These are phyloP conservation scores for Glandiceps talaboti DNA, from an alignment of 53 echinoderm and acorn worm genomes.

Conservation along the genomic window DNA sequence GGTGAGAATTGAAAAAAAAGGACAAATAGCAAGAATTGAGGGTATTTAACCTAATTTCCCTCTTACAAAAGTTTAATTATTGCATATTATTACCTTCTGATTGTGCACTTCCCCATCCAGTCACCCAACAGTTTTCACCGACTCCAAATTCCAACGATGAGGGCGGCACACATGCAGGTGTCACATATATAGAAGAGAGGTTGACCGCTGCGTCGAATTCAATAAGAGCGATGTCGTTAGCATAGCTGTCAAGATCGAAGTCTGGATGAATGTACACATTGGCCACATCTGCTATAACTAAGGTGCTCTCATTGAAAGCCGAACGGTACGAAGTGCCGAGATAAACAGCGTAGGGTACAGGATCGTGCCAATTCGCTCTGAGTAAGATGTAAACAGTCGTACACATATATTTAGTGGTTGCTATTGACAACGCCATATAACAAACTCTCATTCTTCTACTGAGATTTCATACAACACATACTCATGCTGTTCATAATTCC, in stretches of 20 bases:
- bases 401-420: too few species aligned
- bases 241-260: conserved; percentile 6
- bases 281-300: not conserved
- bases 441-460: too few species aligned
- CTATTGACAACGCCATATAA: too few species aligned
- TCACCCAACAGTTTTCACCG: not conserved
- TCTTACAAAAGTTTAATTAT: not conserved
- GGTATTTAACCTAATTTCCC: too few species aligned
- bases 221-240: conserved; percentile 23
- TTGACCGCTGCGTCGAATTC: conserved; percentile 7
- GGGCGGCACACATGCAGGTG: not conserved
- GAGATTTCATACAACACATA: too few species aligned
- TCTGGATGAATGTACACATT: conserved; percentile 9
- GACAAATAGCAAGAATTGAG: too few species aligned
- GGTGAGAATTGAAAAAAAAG: too few species aligned
- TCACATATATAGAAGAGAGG: conserved; percentile 1
- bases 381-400: not conserved
- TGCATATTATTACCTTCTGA: conserved; percentile 1
- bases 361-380: not conserved
- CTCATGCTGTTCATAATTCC: too few species aligned
- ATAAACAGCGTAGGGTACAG: not conserved
- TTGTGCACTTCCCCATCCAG: conserved; percentile 8
- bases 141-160: not conserved
- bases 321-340: not conserved
- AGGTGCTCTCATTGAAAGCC: not conserved